A percentile compares a stretch with the other conserved stretches of the same genome.
Evolutionary conservation across 2,888 invertebrate species (phyloP).

Genomic region (Coremacera marginata): DNA sequence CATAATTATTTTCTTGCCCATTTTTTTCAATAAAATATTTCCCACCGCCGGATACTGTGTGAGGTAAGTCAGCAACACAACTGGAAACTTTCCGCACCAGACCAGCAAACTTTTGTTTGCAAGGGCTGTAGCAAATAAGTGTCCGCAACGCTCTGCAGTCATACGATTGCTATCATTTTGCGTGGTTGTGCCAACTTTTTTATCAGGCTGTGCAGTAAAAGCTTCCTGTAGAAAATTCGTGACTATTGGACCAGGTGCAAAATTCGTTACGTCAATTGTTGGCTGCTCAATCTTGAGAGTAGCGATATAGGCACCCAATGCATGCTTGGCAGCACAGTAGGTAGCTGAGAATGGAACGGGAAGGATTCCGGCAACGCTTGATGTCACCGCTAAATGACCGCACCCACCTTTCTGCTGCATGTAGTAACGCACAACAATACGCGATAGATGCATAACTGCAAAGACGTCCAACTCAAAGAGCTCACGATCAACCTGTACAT

Average conservation of each 20-base stretch:
- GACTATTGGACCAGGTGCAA: conserved; percentile 84
- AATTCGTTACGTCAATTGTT: conserved; percentile 75
- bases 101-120: conserved; percentile 75
- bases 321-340: conserved; percentile 82
- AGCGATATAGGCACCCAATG: conserved; percentile 82
- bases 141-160: conserved; percentile 73
- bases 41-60: conserved; percentile 72
- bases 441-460: conserved; percentile 77
- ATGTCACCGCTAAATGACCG: conserved; percentile 82
- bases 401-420: conserved; percentile 55
- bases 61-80: conserved; percentile 73
- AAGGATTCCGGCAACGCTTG: conserved; percentile 80
- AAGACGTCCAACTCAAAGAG: conserved; percentile 85
- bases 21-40: conserved; percentile 51
- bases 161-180: conserved; percentile 70
- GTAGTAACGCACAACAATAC: conserved; percentile 78
- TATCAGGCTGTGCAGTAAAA: conserved; percentile 76
- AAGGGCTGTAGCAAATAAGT: conserved; percentile 73
- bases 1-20: conserved; percentile 56
- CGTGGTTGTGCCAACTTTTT: conserved; percentile 68
- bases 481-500: conserved; percentile 78
- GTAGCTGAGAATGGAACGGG: conserved; percentile 77
- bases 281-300: conserved; percentile 73
- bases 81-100: conserved; percentile 79
- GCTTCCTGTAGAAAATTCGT: conserved; percentile 78